These are phyloP conservation scores for Macropodus opercularis DNA, from an alignment of 2,797 vertebrate species.

Conservation along the genomic window DNA sequence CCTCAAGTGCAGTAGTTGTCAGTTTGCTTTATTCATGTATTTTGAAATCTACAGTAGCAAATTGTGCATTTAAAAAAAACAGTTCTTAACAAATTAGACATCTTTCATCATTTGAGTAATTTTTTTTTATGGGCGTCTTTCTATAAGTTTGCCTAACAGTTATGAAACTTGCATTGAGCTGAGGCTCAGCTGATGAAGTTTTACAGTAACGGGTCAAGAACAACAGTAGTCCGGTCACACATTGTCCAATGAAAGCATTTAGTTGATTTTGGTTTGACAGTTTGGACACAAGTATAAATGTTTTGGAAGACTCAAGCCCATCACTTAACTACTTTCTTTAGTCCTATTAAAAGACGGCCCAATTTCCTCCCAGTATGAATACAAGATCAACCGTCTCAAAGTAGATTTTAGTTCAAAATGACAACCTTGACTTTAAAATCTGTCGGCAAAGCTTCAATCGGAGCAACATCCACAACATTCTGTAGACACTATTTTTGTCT, in stretches of 20 bases:
- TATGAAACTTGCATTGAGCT: too few species aligned
- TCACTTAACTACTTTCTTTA: conserved; percentile 18
- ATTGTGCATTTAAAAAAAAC: too few species aligned
- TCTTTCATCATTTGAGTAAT: too few species aligned
- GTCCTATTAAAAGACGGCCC: conserved; percentile 70
- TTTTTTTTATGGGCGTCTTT: too few species aligned
- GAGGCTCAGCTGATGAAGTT: too few species aligned
- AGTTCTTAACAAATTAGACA: too few species aligned
- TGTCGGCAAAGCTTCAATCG: conserved; percentile 17
- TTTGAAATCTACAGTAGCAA: too few species aligned
- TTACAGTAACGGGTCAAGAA: conserved; percentile 4
- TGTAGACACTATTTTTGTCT: conserved; percentile 1
- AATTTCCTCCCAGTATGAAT: conserved; percentile 44
- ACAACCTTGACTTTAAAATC: conserved; percentile 48
- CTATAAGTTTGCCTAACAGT: too few species aligned
- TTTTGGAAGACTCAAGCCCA: conserved; percentile 16
- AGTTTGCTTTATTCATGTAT: too few species aligned
- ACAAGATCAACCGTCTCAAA: conserved; percentile 45
- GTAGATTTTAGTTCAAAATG: conserved; percentile 54
- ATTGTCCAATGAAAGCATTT: conserved; percentile 11
- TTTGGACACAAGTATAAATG: conserved; percentile 10
- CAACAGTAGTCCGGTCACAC: neutral
- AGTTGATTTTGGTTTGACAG: neutral
- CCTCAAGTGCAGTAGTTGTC: too few species aligned
- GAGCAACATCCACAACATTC: conserved; percentile 13